Conservation (phyloP, 1,140 invertebrate genomes). For the Lepidurus arcticus region DNA sequence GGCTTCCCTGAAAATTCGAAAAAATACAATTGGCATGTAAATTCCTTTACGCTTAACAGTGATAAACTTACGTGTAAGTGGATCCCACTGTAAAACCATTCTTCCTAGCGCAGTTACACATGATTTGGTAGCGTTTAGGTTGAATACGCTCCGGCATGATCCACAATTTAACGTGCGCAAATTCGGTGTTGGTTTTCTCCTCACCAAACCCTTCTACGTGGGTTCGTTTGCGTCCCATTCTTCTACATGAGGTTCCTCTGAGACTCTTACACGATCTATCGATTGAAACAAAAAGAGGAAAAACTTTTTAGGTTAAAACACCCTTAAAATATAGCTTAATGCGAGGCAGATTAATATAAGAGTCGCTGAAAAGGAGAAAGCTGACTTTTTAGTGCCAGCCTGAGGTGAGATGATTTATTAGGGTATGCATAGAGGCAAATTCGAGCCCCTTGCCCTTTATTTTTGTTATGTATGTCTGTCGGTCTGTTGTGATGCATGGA, state of each 20-base stretch:
- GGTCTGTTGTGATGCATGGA: background rate
- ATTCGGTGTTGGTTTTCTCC: background rate
- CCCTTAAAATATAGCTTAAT: background rate
- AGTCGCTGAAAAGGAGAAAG: background rate
- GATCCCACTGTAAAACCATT: background rate
- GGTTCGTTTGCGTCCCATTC: background rate
- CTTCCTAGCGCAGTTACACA: background rate
- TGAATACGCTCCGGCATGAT: slow-evolving; percentile 5
- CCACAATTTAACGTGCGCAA: background rate
- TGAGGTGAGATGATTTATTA: background rate
- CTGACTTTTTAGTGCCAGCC: background rate
- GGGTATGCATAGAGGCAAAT: background rate
- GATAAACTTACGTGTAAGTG: background rate
- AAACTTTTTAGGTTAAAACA: background rate
- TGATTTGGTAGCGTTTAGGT: slow-evolving; percentile 14
- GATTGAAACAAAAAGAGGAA: background rate
- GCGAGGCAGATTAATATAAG: background rate
- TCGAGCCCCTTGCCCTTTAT: background rate
- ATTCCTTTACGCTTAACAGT: background rate
- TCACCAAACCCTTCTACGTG: background rate
- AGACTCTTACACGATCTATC: background rate
- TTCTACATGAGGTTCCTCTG: too few relatives aligned
- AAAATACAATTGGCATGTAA: too few relatives aligned
- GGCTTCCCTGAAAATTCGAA: background rate
- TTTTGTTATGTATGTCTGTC: background rate